Conservation (phyloP, 2,113 vertebrate species). For the Daboia siamensis region DNA sequence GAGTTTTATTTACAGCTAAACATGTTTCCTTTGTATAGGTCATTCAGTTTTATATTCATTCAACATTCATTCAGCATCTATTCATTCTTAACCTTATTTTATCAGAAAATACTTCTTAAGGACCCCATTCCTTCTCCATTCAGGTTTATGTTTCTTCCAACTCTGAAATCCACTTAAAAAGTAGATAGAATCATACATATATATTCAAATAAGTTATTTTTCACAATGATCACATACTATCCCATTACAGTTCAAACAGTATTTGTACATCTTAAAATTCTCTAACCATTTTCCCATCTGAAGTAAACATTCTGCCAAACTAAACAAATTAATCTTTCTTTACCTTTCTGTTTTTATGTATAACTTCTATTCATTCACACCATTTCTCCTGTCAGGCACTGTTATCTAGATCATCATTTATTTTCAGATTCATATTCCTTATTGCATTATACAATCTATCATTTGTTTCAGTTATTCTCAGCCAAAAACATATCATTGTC, state of each 20-base stretch:
- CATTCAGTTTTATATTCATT: neutral
- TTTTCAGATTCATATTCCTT: neutral
- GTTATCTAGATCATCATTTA: neutral
- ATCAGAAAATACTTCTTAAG: neutral
- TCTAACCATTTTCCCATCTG: neutral
- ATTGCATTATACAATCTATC: neutral
- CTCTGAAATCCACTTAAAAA: neutral
- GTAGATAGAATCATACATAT: neutral
- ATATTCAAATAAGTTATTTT: neutral
- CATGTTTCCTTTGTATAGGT: neutral
- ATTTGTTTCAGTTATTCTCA: neutral
- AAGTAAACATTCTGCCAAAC: neutral
- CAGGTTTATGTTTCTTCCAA: neutral
- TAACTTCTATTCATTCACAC: neutral
- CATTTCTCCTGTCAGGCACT: neutral
- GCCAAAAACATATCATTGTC: neutral
- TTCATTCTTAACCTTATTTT: neutral
- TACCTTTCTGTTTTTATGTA: neutral
- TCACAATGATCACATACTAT: neutral
- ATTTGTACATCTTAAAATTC: neutral
- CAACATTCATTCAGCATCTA: neutral
- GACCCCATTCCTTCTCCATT: neutral
- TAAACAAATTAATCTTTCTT: neutral
- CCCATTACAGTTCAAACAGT: neutral
- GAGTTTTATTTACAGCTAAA: neutral